A percentile compares a stretch with the other conserved stretches of the same genome.
These are phyloP conservation scores for Mechanitis mazaeus DNA, from an alignment of 2,888 invertebrate species.

Conservation along the genomic window DNA sequence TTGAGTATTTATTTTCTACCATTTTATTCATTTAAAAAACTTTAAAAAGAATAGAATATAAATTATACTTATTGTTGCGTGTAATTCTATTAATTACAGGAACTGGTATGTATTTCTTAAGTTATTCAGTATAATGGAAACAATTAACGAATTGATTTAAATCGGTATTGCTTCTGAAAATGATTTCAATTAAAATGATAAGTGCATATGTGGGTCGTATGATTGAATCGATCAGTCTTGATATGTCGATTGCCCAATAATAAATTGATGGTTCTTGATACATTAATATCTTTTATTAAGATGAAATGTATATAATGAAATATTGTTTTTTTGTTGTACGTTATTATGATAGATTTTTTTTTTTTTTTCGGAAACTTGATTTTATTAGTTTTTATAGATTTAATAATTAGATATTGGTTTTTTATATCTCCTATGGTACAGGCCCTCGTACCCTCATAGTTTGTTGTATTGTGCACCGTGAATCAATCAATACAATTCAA, in stretches of 20 bases:
- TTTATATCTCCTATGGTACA: no score
- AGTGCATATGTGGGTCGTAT: conserved; percentile 21
- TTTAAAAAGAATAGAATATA: no score
- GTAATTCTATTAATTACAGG: no score
- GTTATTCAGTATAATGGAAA: no score
- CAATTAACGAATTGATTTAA: not conserved
- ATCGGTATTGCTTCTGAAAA: conserved; percentile 16
- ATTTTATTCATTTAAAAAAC: no score
- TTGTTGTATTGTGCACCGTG: conserved; percentile 34
- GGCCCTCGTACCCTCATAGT: not conserved
- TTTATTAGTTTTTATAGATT: no score
- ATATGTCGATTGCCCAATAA: conserved; percentile 2
- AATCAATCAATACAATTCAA: conserved; percentile 49
- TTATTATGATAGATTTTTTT: no score
- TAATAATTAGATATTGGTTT: no score
- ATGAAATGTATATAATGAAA: not conserved
- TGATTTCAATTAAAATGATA: conserved; percentile 22
- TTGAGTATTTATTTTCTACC: no score
- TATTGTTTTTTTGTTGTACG: not conserved
- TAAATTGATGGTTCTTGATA: not conserved
- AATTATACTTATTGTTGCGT: no score
- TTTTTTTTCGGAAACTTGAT: no score
- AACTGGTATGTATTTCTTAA: no score
- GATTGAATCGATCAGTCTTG: conserved; percentile 9
- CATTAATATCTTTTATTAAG: not conserved